Evolutionary conservation across 2,113 vertebrate genomes (phyloP).

Genomic region (Heloderma charlesbogerti): DNA sequence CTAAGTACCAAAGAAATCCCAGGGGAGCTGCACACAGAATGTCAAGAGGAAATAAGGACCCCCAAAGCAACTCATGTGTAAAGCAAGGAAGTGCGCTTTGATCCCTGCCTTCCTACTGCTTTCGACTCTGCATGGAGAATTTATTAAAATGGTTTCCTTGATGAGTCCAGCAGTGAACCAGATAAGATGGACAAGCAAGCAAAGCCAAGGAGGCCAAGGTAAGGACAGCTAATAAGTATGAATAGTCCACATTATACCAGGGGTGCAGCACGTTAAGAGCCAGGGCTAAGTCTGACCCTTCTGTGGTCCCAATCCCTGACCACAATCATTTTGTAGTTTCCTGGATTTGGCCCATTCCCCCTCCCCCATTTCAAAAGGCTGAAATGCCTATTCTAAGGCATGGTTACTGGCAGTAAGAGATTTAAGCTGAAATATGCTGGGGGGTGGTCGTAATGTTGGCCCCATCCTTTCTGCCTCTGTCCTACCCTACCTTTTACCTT

Average conservation of each 20-base stretch:
- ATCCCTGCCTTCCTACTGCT: background rate
- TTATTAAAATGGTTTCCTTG: constrained; percentile 5
- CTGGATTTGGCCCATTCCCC: too few relatives aligned
- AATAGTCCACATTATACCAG: background rate
- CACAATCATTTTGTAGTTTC: too few relatives aligned
- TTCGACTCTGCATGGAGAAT: constrained; percentile 1
- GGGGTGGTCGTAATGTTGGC: too few relatives aligned
- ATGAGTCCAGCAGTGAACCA: background rate
- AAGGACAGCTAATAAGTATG: background rate
- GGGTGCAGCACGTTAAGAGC: too few relatives aligned
- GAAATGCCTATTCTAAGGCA: too few relatives aligned
- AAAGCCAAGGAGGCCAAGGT: background rate
- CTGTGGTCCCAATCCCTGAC: too few relatives aligned
- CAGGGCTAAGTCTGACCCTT: too few relatives aligned
- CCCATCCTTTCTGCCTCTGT: too few relatives aligned
- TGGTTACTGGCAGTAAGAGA: too few relatives aligned
- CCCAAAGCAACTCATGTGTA: background rate
- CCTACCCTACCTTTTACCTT: too few relatives aligned
- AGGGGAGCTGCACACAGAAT: background rate
- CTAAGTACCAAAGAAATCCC: background rate
- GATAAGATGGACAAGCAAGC: background rate
- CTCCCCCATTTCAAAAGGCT: too few relatives aligned
- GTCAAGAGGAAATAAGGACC: background rate
- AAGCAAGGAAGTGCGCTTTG: background rate
- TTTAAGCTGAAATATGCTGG: too few relatives aligned